phyloP scores from a whole-genome alignment of 2,113 vertebrate species.

The Hippopotamus amphibius region DNA sequence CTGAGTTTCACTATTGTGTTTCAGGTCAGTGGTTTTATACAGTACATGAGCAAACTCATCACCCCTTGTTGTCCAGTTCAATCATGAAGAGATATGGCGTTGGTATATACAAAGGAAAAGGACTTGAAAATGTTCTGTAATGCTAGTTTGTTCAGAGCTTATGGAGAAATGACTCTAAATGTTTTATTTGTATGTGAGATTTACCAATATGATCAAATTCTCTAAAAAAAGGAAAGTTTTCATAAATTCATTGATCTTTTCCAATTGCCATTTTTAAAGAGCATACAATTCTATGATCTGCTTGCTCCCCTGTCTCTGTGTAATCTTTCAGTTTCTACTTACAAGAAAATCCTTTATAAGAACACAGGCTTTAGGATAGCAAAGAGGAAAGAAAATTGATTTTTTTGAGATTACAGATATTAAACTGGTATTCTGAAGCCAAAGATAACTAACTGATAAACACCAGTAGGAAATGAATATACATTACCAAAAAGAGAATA shows the following conservation, averaged over 20 bases:
- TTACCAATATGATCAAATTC: slow-evolving; percentile 1
- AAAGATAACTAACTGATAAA: slow-evolving; percentile 18
- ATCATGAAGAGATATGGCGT: neutral
- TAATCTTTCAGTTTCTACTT: slow-evolving; percentile 43
- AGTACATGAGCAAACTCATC: neutral
- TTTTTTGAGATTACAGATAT: slow-evolving; percentile 31
- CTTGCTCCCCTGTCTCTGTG: neutral
- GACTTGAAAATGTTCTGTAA: slow-evolving; percentile 21
- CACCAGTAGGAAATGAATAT: neutral
- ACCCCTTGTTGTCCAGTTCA: neutral
- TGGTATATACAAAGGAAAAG: neutral
- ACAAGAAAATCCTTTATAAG: slow-evolving; percentile 38
- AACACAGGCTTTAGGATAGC: neutral
- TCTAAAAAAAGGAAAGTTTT: neutral
- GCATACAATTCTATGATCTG: neutral
- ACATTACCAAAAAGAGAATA: neutral
- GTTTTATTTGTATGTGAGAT: slow-evolving; percentile 18
- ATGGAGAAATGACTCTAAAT: neutral
- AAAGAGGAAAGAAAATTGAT: neutral
- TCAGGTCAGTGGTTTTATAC: slow-evolving; percentile 61
- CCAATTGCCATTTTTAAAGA: neutral
- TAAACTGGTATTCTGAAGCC: neutral
- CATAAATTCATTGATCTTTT: neutral
- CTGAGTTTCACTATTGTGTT: slow-evolving; percentile 12
- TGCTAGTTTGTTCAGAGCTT: neutral